Base-by-base conservation (phyloP, 2,888 invertebrate species). In the Callimorpha dominula region DNA sequence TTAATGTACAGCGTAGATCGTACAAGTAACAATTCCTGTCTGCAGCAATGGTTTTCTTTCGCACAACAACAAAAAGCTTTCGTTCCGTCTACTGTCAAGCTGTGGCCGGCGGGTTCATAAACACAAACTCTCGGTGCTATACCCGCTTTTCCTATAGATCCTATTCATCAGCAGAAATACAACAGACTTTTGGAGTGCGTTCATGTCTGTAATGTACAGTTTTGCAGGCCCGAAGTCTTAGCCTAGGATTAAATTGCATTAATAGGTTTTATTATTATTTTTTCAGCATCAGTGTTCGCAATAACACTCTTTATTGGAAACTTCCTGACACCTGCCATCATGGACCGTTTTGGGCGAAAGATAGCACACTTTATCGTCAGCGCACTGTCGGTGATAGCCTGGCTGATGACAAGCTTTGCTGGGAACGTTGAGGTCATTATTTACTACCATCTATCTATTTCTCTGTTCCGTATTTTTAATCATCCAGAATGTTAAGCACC, bases 301-400 rank as follows among this genome's bases (percentile, higher is more conserved):
- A 76, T 93, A 40, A 87, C 89, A 0, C 87, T 91, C 71, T 75
- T 93, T 43, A 42, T 90, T 0, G 94, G 94, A 11, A 91, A 89
- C 79, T 88, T 92, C 72, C 73, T 92, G 20, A 86, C 90, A 0
- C 88, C 92, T 1, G 81, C 89, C 6, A 82, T 96, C 52, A 96
- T 96, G 94, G 96, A 96, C 68, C 89, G 89, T 64, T 89, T 93
- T 64, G 97, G 97, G 0, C 91, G 97, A 67, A 96, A 93, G 80
- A 86, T 85, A 7, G 93, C 96, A 0, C 95, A 96, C 78, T 87
- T 96, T 20, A 81, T 96, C 4, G 90, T 95, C 65, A 94, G 94
- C 72, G 85, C 96, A 43, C 93, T 96, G 0, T 93, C 92, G 8
- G 84, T 95, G 11, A 71, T 94, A 7, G 96, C 96, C 4, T 97